Base-by-base conservation (phyloP, 2,888 invertebrate species). In the Hoplodrina blanda region DNA sequence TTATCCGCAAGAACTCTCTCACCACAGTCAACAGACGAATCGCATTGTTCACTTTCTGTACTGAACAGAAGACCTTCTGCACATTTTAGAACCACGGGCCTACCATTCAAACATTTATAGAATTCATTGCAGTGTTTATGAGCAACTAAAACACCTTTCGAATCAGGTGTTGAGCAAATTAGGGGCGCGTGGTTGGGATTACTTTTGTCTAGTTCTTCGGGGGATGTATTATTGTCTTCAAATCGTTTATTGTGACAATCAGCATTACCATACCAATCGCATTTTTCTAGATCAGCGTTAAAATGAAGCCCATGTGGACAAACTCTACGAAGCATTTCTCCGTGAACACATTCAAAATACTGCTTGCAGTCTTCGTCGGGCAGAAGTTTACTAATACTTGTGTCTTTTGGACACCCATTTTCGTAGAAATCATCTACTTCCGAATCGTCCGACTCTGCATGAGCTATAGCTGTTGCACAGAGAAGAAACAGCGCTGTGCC, bases 41-140 rank as follows among this genome's bases (percentile, higher is more conserved):
- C 91, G 41, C 91, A 92, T 6, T 69, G 65, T 33, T 89, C 82
- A 4, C 37, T 85, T 2, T 67, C 30, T 0, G 87, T 84, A 54
- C 89, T 87, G 53, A 83, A 92, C 0, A 89, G 20, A 0, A 89
- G 84, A 33, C 62, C 71, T 11, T 19, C 11, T 17, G 78, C 73
- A 69, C 91, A 91, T 4, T 54, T 63, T 0, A 83, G 11, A 0
- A 73, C 73, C 5, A 89, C 76, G 0, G 88, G 81, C 7, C 37
- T 60, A 3, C 90, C 88, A 10, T 74, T 17, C 8, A 46, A 68
- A 44, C 91, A 91, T 20, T 83, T 84, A 70, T 89, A 89, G 72
- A 90, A 91, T 66, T 89, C 73, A 53, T 89, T 85, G 69, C 91
- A 91, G 52, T 87, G 83, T 65, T 89, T 88, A 55, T 90, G 87